Conservation (phyloP, 2,888 invertebrate genomes). For the Dryocosmus kuriphilus region DNA sequence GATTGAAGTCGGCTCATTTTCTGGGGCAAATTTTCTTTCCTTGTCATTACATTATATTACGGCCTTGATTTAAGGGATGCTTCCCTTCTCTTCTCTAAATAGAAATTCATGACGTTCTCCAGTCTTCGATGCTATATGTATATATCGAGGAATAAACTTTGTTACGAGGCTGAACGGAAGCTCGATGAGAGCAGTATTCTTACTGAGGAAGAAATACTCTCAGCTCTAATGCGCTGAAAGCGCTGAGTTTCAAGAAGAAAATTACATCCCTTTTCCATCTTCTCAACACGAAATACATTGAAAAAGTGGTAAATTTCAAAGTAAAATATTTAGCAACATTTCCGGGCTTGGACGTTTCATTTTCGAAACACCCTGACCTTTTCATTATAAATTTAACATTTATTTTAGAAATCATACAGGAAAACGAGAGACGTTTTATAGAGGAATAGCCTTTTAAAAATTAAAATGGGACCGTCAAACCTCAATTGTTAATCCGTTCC, state of each 20-base stretch:
- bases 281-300: neutral
- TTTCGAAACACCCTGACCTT: no score
- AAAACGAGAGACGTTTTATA: no score
- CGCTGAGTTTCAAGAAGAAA: neutral
- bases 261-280: conserved; percentile 7
- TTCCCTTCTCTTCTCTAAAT: neutral
- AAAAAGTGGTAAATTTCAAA: neutral
- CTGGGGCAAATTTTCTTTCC: neutral
- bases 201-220: conserved; percentile 12
- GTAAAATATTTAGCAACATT: neutral
- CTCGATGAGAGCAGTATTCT: conserved; percentile 21
- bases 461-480: no score
- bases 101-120: neutral
- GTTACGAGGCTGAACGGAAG: conserved; percentile 4
- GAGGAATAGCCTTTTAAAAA: no score
- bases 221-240: conserved; percentile 7
- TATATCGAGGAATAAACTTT: conserved; percentile 15
- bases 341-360: neutral
- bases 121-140: neutral
- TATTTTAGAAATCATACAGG: no score
- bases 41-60: neutral
- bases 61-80: neutral
- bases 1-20: neutral
- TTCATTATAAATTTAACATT: no score
- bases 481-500: neutral